Percentiles rank a stretch among this genome's conserved stretches.
These are phyloP conservation scores for Phalloptychus januarius DNA, from an alignment of 2,797 vertebrate species.

Conservation along the genomic window DNA sequence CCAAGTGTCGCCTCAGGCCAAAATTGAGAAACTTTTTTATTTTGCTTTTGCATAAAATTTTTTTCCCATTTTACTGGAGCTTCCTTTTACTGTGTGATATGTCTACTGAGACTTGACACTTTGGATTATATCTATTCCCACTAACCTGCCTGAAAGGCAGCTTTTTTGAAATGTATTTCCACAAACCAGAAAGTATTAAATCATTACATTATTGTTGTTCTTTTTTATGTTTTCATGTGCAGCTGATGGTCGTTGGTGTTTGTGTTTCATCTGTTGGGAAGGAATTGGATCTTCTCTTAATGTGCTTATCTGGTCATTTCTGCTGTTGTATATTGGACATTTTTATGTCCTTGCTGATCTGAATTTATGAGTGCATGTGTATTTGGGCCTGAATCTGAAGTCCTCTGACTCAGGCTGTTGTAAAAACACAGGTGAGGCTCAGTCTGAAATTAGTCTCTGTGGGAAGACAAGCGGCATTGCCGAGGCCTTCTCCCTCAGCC, in stretches of 20 bases:
- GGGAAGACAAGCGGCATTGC: slow-evolving; percentile 62
- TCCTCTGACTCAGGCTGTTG: slow-evolving; percentile 44
- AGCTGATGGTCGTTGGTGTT: neutral
- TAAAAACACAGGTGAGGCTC: slow-evolving; percentile 43
- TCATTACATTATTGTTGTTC: neutral
- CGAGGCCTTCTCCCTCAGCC: slow-evolving; percentile 59
- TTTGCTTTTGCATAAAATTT: neutral
- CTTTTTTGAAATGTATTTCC: neutral
- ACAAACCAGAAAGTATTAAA: neutral
- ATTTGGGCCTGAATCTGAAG: slow-evolving; percentile 40
- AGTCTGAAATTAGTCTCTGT: slow-evolving; percentile 77
- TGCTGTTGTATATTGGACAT: neutral
- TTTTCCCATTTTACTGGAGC: neutral
- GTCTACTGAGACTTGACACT: neutral
- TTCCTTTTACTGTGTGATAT: neutral
- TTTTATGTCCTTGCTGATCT: slow-evolving; percentile 28
- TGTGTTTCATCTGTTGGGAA: slow-evolving; percentile 9
- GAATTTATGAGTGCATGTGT: slow-evolving; percentile 17
- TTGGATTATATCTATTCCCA: neutral
- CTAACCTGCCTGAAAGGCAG: neutral
- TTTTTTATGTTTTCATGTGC: neutral
- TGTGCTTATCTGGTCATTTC: slow-evolving; percentile 13
- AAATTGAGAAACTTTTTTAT: neutral
- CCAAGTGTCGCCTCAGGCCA: neutral
- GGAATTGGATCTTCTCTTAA: slow-evolving; percentile 26